phyloP scores from a whole-genome alignment of 2,113 vertebrate species.

The Phylloscopus trochiloides region DNA sequence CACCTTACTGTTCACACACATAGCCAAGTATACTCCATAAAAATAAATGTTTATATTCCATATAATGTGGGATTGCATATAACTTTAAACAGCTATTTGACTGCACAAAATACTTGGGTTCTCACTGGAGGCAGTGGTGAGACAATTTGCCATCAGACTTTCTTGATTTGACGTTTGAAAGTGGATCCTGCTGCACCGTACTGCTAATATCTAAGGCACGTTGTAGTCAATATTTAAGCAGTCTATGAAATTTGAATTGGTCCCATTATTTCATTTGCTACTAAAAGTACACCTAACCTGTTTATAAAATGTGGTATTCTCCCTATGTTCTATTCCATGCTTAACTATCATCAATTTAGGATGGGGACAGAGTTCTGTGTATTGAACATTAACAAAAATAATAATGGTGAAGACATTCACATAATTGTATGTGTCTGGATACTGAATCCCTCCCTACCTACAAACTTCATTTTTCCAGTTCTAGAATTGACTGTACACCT shows the following conservation, averaged over 20 bases:
- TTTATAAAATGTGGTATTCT: background rate
- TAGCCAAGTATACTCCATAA: background rate
- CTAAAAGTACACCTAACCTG: background rate
- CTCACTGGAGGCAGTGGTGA: background rate
- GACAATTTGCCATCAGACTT: background rate
- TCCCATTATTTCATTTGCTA: background rate
- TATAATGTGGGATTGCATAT: background rate
- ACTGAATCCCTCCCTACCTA: background rate
- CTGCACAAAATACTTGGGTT: background rate
- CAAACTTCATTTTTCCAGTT: background rate
- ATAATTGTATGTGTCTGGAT: background rate
- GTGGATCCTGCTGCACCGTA: background rate
- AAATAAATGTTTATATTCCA: background rate
- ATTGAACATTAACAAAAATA: background rate
- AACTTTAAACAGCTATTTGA: background rate
- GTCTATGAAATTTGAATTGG: background rate
- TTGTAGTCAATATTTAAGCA: background rate
- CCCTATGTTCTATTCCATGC: background rate
- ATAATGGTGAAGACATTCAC: background rate
- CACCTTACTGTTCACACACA: rapidly evolving
- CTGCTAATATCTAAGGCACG: background rate
- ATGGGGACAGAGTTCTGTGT: background rate
- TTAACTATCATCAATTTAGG: background rate
- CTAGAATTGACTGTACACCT: background rate
- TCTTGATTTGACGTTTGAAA: background rate